Evolutionary conservation across 2,888 invertebrate species (phyloP).

Genomic region (Glyphotaelius pellucidus): DNA sequence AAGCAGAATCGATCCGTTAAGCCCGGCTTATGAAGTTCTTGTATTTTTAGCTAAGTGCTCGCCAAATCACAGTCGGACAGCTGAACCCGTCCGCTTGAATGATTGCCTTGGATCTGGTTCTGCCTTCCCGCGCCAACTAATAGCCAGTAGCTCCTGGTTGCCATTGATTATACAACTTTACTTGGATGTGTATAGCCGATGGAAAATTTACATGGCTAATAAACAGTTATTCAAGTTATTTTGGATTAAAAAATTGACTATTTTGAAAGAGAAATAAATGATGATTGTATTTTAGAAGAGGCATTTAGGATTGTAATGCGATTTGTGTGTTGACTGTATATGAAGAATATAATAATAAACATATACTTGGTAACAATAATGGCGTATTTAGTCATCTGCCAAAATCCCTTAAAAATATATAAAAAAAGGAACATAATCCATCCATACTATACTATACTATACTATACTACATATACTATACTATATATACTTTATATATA

Average conservation of each 20-base stretch:
- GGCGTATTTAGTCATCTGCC: too few relatives aligned
- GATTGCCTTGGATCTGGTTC: conserved; percentile 1
- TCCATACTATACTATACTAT: too few relatives aligned
- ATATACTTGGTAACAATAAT: too few relatives aligned
- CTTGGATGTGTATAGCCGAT: not conserved
- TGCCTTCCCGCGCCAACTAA: not conserved
- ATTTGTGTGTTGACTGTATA: too few relatives aligned
- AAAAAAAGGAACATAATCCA: too few relatives aligned
- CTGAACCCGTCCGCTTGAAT: conserved; percentile 19
- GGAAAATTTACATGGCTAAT: not conserved
- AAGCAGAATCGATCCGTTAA: not conserved
- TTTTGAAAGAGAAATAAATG: not conserved
- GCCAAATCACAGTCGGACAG: conserved; percentile 50
- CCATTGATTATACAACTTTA: not conserved
- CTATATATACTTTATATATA: too few relatives aligned
- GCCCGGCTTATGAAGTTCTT: not conserved
- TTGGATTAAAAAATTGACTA: not conserved
- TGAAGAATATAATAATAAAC: too few relatives aligned
- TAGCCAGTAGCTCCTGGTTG: not conserved
- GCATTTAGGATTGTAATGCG: too few relatives aligned
- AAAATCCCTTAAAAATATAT: too few relatives aligned
- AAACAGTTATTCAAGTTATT: not conserved
- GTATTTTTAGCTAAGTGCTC: conserved; percentile 37
- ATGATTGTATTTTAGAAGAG: not conserved
- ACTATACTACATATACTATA: too few relatives aligned